These are phyloP conservation scores for Tuberolachnus salignus DNA, from an alignment of 2,888 invertebrate genomes.

Conservation along the genomic window DNA sequence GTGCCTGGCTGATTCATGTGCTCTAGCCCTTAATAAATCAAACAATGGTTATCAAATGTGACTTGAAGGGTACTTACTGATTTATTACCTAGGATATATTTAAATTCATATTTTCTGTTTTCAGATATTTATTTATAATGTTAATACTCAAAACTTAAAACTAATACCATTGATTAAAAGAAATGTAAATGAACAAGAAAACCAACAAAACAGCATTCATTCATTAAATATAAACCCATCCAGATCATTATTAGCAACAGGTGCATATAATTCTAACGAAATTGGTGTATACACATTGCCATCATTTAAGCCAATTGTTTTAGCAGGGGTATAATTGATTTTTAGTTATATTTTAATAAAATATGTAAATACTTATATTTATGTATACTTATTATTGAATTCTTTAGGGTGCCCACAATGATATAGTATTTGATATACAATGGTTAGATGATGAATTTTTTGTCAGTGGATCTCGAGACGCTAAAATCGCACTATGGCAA, in stretches of 20 bases:
- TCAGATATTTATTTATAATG: conserved; percentile 89
- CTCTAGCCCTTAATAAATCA: too few relatives aligned
- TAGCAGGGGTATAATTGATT: conserved; percentile 75
- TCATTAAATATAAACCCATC: conserved; percentile 94
- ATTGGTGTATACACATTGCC: conserved; percentile 88
- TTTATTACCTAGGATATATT: too few relatives aligned
- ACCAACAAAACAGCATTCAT: conserved; percentile 84
- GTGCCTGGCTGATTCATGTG: too few relatives aligned
- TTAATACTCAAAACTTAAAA: conserved; percentile 82
- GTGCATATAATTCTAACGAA: conserved; percentile 89
- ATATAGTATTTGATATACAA: conserved; percentile 92
- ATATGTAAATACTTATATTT: not conserved
- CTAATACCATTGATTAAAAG: conserved; percentile 80
- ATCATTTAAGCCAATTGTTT: conserved; percentile 90
- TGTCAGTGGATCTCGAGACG: conserved; percentile 91
- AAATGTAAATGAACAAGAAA: conserved; percentile 66
- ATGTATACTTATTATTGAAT: conserved; percentile 9
- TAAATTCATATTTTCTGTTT: conserved; percentile 26
- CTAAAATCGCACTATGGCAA: conserved; percentile 87
- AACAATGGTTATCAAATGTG: too few relatives aligned
- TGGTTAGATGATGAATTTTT: conserved; percentile 96
- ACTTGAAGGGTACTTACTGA: too few relatives aligned
- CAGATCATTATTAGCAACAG: conserved; percentile 85
- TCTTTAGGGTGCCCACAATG: conserved; percentile 76
- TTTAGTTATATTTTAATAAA: not conserved